Percentiles rank a stretch among this genome's conserved stretches.
phyloP scores from a whole-genome alignment of 2,888 invertebrate species.

The Cancer borealis region DNA sequence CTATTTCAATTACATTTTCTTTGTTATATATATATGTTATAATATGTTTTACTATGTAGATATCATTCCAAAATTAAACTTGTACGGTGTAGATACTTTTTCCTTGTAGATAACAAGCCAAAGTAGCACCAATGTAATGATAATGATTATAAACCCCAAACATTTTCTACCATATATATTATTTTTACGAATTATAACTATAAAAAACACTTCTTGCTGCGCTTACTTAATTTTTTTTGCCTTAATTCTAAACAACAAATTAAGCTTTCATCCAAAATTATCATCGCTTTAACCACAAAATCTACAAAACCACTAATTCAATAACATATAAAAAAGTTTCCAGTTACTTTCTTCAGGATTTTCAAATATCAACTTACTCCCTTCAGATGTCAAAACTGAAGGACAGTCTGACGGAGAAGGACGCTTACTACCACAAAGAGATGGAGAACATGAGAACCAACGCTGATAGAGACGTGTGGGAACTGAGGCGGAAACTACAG shows the following conservation, averaged over 20 bases:
- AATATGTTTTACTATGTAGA: too few relatives aligned
- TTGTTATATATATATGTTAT: too few relatives aligned
- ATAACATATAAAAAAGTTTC: background rate
- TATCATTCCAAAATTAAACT: too few relatives aligned
- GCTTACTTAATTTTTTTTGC: background rate
- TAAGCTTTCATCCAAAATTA: background rate
- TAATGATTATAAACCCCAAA: too few relatives aligned
- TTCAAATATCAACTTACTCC: background rate
- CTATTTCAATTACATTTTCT: too few relatives aligned
- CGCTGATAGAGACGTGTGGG: slow-evolving; percentile 86
- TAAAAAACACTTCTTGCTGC: background rate
- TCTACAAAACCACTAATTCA: background rate
- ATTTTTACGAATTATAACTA: background rate
- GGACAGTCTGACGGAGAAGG: slow-evolving; percentile 85
- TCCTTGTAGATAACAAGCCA: too few relatives aligned
- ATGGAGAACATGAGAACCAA: slow-evolving; percentile 84
- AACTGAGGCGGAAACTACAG: slow-evolving; percentile 86
- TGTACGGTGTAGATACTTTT: too few relatives aligned
- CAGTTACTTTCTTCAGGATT: background rate
- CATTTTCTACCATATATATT: too few relatives aligned
- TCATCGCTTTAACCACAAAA: background rate
- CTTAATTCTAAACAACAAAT: background rate
- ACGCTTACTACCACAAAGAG: slow-evolving; percentile 82
- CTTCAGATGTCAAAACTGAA: slow-evolving; percentile 85
- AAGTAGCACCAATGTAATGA: too few relatives aligned